phyloP scores from a whole-genome alignment of 2,797 vertebrate species.

The Rhincodon typus region DNA sequence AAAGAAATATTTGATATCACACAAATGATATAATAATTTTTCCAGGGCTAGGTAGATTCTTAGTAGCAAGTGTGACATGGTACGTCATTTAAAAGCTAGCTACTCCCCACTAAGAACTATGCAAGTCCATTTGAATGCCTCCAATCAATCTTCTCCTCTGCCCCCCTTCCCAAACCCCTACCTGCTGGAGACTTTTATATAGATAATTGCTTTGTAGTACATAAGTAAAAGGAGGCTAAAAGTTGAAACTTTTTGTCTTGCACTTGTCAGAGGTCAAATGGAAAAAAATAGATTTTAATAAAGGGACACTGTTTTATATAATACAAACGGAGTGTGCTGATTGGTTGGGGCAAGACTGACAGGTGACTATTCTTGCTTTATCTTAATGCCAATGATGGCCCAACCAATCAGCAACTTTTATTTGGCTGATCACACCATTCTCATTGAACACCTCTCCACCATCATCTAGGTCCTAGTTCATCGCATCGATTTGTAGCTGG shows the following conservation, averaged over 20 bases:
- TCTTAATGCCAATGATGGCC: too few relatives aligned
- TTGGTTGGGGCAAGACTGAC: too few relatives aligned
- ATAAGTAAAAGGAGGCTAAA: too few relatives aligned
- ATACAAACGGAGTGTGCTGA: too few relatives aligned
- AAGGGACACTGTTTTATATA: too few relatives aligned
- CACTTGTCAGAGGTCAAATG: too few relatives aligned
- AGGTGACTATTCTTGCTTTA: too few relatives aligned
- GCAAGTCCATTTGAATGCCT: background rate
- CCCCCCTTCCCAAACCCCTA: too few relatives aligned
- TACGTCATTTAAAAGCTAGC: background rate
- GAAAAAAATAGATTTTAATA: too few relatives aligned
- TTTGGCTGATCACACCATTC: background rate
- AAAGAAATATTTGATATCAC: background rate
- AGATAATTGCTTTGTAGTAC: too few relatives aligned
- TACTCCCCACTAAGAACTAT: background rate
- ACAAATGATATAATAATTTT: background rate
- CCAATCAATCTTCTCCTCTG: background rate
- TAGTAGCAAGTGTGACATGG: background rate
- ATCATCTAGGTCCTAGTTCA: background rate
- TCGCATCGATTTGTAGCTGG: background rate
- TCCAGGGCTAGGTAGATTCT: background rate
- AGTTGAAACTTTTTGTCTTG: too few relatives aligned
- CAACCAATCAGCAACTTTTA: background rate
- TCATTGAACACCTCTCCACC: background rate
- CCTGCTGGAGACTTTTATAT: background rate